Evolutionary conservation across 23 tunicate genomes (phyloP).

Genomic region (Halocynthia aurantium): DNA sequence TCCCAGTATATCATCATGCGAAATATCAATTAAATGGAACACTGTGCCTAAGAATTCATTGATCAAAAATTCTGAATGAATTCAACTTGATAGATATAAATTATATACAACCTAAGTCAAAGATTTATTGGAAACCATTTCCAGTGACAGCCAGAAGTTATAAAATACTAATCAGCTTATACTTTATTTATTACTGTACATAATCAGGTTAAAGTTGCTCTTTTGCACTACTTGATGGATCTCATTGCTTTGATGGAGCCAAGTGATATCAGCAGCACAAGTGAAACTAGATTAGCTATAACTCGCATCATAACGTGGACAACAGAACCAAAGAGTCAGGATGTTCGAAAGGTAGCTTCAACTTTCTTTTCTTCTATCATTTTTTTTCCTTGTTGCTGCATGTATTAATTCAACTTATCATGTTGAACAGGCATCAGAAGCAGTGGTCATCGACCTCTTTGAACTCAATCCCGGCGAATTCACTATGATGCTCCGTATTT

Average conservation of each 20-base stretch:
- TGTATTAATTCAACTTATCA: not conserved
- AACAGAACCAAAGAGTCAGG: constrained; percentile 90
- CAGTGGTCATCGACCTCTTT: constrained; percentile 52
- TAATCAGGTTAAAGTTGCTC: constrained; percentile 58
- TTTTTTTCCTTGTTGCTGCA: not conserved
- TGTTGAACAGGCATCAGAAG: constrained; percentile 62
- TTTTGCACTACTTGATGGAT: constrained; percentile 74
- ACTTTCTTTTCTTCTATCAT: not conserved
- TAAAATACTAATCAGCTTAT: not conserved
- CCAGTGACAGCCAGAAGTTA: too few species aligned
- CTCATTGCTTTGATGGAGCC: constrained; percentile 57
- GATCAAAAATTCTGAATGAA: too few species aligned
- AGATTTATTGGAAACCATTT: too few species aligned
- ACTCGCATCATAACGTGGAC: constrained; percentile 87
- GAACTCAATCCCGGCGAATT: constrained; percentile 73
- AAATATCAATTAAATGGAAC: too few species aligned
- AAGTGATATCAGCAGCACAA: constrained; percentile 54
- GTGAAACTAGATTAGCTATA: constrained; percentile 78
- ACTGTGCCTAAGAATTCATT: too few species aligned
- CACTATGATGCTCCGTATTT: constrained; percentile 57
- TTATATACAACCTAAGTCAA: too few species aligned
- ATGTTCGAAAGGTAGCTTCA: constrained; percentile 61
- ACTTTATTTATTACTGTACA: not conserved
- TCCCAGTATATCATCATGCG: too few species aligned
- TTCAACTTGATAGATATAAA: too few species aligned